phyloP scores from a whole-genome alignment of 2,888 invertebrate genomes.

The Mactromeris polynyma region DNA sequence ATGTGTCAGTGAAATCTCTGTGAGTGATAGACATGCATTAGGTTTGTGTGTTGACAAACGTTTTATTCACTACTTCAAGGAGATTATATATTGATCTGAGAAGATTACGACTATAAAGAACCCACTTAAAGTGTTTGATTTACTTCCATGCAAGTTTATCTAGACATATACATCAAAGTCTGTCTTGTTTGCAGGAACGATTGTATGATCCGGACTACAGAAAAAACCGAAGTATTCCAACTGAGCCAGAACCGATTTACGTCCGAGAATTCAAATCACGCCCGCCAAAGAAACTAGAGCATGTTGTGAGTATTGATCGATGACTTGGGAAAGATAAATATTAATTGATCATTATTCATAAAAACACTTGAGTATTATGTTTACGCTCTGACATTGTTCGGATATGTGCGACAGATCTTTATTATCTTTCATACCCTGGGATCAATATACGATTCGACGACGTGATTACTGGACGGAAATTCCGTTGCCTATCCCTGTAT shows the following conservation, averaged over 20 bases:
- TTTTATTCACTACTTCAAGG: not conserved
- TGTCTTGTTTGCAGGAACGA: constrained; percentile 50
- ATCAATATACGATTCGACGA: too few species aligned
- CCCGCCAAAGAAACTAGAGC: constrained; percentile 65
- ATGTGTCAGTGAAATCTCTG: too few species aligned
- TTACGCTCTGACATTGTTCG: too few species aligned
- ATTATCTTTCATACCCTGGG: too few species aligned
- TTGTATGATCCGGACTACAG: constrained; percentile 63
- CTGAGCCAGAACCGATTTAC: constrained; percentile 61
- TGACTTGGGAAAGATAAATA: too few species aligned
- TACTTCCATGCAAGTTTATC: not conserved
- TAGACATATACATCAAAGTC: not conserved
- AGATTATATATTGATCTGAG: not conserved
- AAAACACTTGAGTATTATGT: too few species aligned
- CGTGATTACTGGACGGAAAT: too few species aligned
- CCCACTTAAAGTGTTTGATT: not conserved
- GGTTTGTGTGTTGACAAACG: too few species aligned
- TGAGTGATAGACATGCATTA: too few species aligned
- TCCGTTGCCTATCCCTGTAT: too few species aligned
- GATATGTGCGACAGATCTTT: too few species aligned
- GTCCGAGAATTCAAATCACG: constrained; percentile 62
- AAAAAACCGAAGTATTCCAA: constrained; percentile 53
- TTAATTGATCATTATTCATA: too few species aligned
- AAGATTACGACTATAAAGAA: not conserved
- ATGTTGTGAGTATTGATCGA: constrained; percentile 69